Evolutionary conservation across 2,797 vertebrate species (phyloP).

Genomic region (Esox lucius): DNA sequence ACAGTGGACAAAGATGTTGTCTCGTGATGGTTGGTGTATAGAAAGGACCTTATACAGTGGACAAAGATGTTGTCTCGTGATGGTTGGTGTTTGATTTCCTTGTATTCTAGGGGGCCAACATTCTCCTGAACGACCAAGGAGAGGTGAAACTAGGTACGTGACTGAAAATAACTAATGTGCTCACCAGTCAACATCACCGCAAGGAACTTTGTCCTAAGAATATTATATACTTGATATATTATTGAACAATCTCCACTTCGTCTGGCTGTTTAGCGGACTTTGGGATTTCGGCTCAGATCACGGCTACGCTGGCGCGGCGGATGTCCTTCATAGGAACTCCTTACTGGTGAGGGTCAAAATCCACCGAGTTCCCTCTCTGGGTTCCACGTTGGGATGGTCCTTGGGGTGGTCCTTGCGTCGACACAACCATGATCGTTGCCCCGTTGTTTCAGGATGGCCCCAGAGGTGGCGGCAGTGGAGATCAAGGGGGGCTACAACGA

Average conservation of each 20-base stretch:
- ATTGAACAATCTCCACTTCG: not conserved
- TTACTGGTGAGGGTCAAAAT: conserved; percentile 83
- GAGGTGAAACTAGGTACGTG: conserved; percentile 85
- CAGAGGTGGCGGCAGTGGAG: conserved; percentile 90
- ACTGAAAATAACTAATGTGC: not conserved
- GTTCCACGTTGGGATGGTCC: not conserved
- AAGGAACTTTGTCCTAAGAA: not conserved
- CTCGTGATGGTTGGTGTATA: no score
- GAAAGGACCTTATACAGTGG: no score
- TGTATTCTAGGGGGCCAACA: conserved; percentile 84
- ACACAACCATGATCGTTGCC: not conserved
- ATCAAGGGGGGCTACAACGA: conserved; percentile 91
- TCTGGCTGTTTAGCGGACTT: conserved; percentile 81
- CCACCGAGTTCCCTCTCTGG: not conserved
- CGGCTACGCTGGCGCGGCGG: conserved; percentile 85
- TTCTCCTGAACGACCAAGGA: conserved; percentile 87
- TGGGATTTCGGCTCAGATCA: conserved; percentile 91
- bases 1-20: not conserved
- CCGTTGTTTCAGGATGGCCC: conserved; percentile 84
- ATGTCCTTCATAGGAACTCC: conserved; percentile 94
- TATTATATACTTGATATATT: not conserved
- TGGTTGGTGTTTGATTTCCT: conserved; percentile 20
- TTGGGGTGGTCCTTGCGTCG: not conserved
- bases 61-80: not conserved
- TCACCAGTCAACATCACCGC: not conserved